Base-by-base conservation (phyloP, 2,113 vertebrate genomes). In the Sialia sialis region DNA sequence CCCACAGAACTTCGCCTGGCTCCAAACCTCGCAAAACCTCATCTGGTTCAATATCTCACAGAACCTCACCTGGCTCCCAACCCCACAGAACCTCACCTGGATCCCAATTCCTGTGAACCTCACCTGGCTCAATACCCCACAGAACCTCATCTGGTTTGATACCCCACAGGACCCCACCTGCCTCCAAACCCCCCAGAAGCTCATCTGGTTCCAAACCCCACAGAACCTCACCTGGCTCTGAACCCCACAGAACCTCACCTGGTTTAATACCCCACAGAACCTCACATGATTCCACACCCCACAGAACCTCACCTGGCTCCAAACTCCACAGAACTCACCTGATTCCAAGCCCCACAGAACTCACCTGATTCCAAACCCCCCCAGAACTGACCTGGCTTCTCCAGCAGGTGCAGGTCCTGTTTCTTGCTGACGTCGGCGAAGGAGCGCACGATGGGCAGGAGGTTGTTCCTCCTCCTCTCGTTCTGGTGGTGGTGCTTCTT, bases 401-500 rank as follows among this genome's bases (percentile, higher is more conserved):
- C 98, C 13, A 98, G 97, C 12, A 97, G 96, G 74, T 98, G 98
- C 46, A 97, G 97, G 78, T 99, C 99, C 1, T 99, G 99, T 96
- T 98, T 99, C 96, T 98, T 98, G 82, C 98, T 97, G 51, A 96
- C 98, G 9, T 99, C 99, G 0, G 98, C 73, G 23, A 99, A 99
- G 32, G 99, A 99, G 85, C 98, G 98, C 55, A 99, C 99, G 3
- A 99, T 99, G 46, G 99, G 99, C 62, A 99, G 98, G 41, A 99
- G 98, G 96, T 99, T 98, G 93, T 98, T 99, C 68, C 98, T 98
- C 85, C 97, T 99, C 97, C 98, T 99, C 92, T 99, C 99, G 0
- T 98, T 99, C 96, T 99, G 99, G 92, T 99, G 99, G 93, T 99
- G 99, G 84, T 99, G 99, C 93, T 98, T 99, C 96, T 99, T 99